phyloP scores from a whole-genome alignment of 2,113 vertebrate genomes.

The Percopsis transmontana region DNA sequence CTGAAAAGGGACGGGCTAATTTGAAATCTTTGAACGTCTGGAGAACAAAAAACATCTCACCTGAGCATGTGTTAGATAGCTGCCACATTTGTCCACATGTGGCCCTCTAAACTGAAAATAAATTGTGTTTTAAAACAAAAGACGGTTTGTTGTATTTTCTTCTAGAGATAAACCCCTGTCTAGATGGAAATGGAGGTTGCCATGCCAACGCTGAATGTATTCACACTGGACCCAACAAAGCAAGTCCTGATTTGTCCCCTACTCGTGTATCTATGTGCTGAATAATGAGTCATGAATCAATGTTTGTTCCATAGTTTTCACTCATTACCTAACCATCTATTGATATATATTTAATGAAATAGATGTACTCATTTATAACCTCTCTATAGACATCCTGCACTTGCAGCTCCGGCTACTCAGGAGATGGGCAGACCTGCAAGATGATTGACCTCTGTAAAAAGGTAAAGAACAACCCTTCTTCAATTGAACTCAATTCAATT shows the following conservation, averaged over 20 bases:
- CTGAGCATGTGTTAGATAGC: too few species aligned
- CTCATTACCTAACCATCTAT: too few species aligned
- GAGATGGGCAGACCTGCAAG: slow-evolving; percentile 82
- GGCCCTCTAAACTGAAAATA: not conserved
- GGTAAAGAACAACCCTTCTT: slow-evolving; percentile 62
- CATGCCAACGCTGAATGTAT: slow-evolving; percentile 85
- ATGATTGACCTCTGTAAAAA: slow-evolving; percentile 80
- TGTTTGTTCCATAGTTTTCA: too few species aligned
- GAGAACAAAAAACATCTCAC: too few species aligned
- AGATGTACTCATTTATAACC: not conserved
- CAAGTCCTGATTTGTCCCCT: slow-evolving; percentile 50
- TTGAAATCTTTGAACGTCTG: too few species aligned
- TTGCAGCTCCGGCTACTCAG: slow-evolving; percentile 80
- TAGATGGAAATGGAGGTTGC: slow-evolving; percentile 83
- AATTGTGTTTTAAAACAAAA: too few species aligned
- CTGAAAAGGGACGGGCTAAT: too few species aligned
- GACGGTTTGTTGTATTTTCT: slow-evolving; percentile 28
- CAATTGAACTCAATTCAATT: too few species aligned
- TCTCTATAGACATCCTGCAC: slow-evolving; percentile 82
- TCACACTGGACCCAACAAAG: slow-evolving; percentile 90
- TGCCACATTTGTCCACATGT: too few species aligned
- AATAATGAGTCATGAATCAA: too few species aligned
- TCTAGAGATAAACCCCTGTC: slow-evolving; percentile 91
- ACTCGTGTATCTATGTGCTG: not conserved
- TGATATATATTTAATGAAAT: not conserved